Evolutionary conservation across 2,888 invertebrate species (phyloP).

Genomic region (Synanthedon formicaeformis): DNA sequence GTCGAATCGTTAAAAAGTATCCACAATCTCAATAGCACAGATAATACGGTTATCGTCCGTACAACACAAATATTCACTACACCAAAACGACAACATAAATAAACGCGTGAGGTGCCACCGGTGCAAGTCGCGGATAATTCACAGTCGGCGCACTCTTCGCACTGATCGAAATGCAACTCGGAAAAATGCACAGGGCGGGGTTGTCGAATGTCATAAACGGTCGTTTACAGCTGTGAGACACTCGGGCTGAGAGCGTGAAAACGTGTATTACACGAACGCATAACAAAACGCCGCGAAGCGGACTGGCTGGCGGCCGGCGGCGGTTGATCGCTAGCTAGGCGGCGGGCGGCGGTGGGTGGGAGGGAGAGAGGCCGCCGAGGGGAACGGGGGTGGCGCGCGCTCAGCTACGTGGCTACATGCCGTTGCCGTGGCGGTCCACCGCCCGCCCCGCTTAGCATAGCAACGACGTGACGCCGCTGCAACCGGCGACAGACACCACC

Average conservation of each 20-base stretch:
- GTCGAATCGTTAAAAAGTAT: conserved; percentile 54
- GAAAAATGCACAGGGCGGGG: conserved; percentile 67
- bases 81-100: conserved; percentile 70
- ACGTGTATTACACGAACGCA: conserved; percentile 34
- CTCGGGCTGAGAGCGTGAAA: conserved; percentile 37
- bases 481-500: conserved; percentile 22
- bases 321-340: background rate
- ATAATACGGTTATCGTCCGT: conserved; percentile 67
- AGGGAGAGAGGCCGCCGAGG: conserved; percentile 14
- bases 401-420: conserved; percentile 50
- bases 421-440: conserved; percentile 23
- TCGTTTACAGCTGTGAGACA: conserved; percentile 62
- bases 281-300: conserved; percentile 49
- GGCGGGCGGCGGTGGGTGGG: conserved; percentile 11
- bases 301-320: conserved; percentile 29
- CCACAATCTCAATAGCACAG: conserved; percentile 63
- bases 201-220: conserved; percentile 66
- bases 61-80: conserved; percentile 69
- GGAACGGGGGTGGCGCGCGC: conserved; percentile 37
- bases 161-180: conserved; percentile 56
- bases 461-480: conserved; percentile 19
- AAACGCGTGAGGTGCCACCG: conserved; percentile 53
- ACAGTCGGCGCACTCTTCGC: conserved; percentile 48
- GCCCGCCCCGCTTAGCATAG: conserved; percentile 13
- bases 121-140: conserved; percentile 32